Percentiles rank a stretch among this genome's conserved stretches.
These are phyloP conservation scores for Leptatherina wallacei DNA, from an alignment of 2,797 vertebrate genomes.

Conservation along the genomic window DNA sequence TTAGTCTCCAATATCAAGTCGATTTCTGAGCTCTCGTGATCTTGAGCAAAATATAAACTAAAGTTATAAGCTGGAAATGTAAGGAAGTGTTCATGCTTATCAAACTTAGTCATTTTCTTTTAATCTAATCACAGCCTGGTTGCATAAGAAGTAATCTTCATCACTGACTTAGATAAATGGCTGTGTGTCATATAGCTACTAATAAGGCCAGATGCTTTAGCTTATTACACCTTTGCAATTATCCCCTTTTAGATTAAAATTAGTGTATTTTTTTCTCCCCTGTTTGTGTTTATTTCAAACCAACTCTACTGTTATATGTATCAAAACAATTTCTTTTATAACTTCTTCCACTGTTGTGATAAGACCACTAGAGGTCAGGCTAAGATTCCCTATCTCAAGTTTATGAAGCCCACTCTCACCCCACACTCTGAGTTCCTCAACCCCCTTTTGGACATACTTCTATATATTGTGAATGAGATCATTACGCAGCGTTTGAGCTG, in stretches of 20 bases:
- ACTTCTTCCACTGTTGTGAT: not conserved
- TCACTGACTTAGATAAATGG: not conserved
- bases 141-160: not conserved
- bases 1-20: not conserved
- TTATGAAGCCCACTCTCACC: not conserved
- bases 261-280: not conserved
- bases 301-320: not conserved
- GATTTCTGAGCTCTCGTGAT: not conserved
- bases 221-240: not conserved
- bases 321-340: not conserved
- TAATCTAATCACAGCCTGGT: not conserved
- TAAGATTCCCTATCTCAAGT: slow-evolving; percentile 2
- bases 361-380: slow-evolving; percentile 70
- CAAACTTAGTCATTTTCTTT: not conserved
- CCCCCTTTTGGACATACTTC: not conserved
- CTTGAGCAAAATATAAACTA: not conserved
- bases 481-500: not conserved
- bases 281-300: not conserved
- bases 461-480: not conserved
- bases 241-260: not conserved
- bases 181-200: not conserved
- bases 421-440: not conserved
- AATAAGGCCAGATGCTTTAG: not conserved
- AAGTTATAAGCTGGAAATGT: not conserved
- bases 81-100: not conserved